Evolutionary conservation across 2,113 vertebrate genomes (phyloP), one percentile per base, ranked within the genome.

Genomic region (Erinaceus europaeus): DNA sequence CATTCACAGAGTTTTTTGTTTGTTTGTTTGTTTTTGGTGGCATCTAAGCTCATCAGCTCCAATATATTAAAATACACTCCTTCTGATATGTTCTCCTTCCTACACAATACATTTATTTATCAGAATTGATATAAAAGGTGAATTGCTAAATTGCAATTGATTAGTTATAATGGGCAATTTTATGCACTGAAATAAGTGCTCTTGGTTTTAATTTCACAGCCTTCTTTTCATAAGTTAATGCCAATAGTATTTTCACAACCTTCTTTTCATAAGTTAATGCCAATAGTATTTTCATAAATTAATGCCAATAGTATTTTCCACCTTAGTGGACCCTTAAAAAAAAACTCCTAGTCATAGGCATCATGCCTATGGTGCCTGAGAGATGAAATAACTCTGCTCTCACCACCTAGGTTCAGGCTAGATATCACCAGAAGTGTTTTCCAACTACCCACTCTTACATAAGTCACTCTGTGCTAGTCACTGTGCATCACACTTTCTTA

Each of bases 211-310:
- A 27, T 42, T 77, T 76, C 77, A 9, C 12, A 69, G 29, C 59
- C 46, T 40, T 57, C 12, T 67, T 72, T 67, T 57, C 48, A 50
- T 12, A 18, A 50, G 12, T 62, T 55, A 92, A 85, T 62, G 2
- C 21, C 21, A 79, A n/a, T 78, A 29, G n/a, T 20, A 67, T 48
- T 89, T 76, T 75, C 34, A 64, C 90, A 86, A 75, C n/a, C n/a
- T n/a, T n/a, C n/a, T 78, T 72, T 76, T 75, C 34, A 64, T 91
- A 88, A 75, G 50, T 62, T 55, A 92, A 85, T 62, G 2, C 21
- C 21, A 79, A n/a, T 78, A 29, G n/a, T 20, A 67, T 48, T 89
- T 76, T 75, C 34, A 64, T 91, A 86, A 75, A 57, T 64, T 57
- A 91, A 85, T 64, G 3, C 21, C 21, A 79, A 32, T 79, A n/a